Percentiles rank a stretch among this genome's conserved stretches.
Evolutionary conservation across 2,113 vertebrate genomes (phyloP).

Genomic region (Bettongia penicillata): DNA sequence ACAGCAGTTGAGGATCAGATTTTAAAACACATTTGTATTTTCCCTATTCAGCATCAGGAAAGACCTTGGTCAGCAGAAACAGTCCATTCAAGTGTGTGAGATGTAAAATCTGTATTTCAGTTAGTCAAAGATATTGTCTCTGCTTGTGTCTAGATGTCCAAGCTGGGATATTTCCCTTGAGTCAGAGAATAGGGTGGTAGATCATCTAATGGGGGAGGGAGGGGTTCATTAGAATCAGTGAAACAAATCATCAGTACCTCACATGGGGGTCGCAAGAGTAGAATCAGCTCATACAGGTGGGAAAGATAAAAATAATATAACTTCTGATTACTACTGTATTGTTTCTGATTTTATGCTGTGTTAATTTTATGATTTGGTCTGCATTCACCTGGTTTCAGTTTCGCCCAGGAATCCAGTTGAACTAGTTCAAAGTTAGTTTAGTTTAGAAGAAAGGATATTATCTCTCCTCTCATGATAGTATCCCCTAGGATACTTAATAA

Average conservation of each 20-base stretch:
- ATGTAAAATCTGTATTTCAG: too few species aligned
- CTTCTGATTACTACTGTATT: not conserved
- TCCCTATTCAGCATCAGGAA: not conserved
- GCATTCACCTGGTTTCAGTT: not conserved
- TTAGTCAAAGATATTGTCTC: too few species aligned
- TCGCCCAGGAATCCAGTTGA: not conserved
- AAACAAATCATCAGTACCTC: not conserved
- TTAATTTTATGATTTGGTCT: not conserved
- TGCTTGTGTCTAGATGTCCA: not conserved
- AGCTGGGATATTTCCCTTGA: not conserved
- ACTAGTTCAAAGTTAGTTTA: not conserved
- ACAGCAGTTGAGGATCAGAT: not conserved
- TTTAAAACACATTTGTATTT: not conserved
- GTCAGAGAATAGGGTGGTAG: too few species aligned
- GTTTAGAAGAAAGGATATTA: not conserved
- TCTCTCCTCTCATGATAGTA: not conserved
- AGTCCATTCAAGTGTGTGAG: not conserved
- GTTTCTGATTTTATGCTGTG: not conserved
- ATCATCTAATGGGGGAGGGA: not conserved
- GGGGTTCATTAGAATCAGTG: not conserved
- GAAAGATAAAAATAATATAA: not conserved
- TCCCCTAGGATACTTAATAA: not conserved
- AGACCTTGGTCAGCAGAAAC: not conserved
- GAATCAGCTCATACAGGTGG: not conserved
- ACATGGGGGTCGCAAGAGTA: not conserved